phyloP scores from a whole-genome alignment of 2,113 vertebrate genomes.

The Ardeotis arabs region DNA sequence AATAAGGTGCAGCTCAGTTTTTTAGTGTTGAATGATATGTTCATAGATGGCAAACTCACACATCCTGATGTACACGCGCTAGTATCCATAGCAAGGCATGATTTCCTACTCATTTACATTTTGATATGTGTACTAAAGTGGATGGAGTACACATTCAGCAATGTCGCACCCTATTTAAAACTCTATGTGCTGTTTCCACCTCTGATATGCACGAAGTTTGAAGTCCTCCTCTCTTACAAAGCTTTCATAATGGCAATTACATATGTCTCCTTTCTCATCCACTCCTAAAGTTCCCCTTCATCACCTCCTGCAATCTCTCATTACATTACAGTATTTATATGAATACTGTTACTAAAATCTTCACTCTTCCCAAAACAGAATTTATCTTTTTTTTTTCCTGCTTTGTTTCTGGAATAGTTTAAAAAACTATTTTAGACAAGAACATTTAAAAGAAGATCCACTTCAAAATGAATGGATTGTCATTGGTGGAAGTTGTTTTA shows the following conservation, averaged over 20 bases:
- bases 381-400: not conserved
- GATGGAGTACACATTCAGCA: not conserved
- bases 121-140: not conserved
- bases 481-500: not conserved
- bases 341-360: not conserved
- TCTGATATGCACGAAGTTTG: not conserved
- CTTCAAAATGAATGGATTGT: not conserved
- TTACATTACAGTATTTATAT: not conserved
- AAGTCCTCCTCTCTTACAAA: not conserved
- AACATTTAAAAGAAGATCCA: not conserved
- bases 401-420: not conserved
- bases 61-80: not conserved
- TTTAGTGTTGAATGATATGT: not conserved
- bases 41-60: not conserved
- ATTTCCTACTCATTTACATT: constrained; percentile 6
- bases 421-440: not conserved
- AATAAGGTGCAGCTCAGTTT: not conserved
- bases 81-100: not conserved
- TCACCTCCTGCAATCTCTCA: not conserved
- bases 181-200: not conserved
- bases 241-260: not conserved
- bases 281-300: not conserved
- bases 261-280: not conserved
- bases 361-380: not conserved
- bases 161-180: not conserved